Percentiles rank a stretch among this genome's conserved stretches.
These are phyloP conservation scores for Pollicipes pollicipes DNA, from an alignment of 1,140 invertebrate genomes.

Conservation along the genomic window DNA sequence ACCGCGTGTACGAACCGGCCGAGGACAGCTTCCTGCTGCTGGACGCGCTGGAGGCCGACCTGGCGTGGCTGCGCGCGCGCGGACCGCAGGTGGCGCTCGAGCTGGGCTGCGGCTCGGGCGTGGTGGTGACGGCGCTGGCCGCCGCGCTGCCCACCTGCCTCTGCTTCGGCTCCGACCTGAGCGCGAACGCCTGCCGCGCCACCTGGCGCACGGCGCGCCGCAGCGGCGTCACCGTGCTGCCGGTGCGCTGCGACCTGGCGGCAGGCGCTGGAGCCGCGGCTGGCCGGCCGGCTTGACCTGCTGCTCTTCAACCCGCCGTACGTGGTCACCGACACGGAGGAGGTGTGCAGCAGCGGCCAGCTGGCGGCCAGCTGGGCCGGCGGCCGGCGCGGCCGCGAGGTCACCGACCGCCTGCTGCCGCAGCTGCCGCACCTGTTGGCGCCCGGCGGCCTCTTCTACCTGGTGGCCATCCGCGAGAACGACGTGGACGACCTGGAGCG, in stretches of 20 bases:
- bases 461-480: constrained; percentile 72
- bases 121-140: constrained; percentile 71
- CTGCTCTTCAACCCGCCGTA: constrained; percentile 96
- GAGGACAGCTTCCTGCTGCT: constrained; percentile 90
- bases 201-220: constrained; percentile 41
- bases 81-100: constrained; percentile 62
- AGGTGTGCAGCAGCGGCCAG: constrained; percentile 36
- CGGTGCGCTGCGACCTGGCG: constrained; percentile 47
- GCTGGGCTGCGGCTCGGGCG: constrained; percentile 80
- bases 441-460: constrained; percentile 54
- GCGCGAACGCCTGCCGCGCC: constrained; percentile 49
- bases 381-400: constrained; percentile 49
- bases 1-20: constrained; percentile 78
- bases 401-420: constrained; percentile 57
- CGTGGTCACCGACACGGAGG: constrained; percentile 61
- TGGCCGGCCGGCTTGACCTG: constrained; percentile 43
- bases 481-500: constrained; percentile 49
- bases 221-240: constrained; percentile 46
- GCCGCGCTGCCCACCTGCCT: constrained; percentile 38
- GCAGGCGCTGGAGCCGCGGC: constrained; percentile 24
- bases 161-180: constrained; percentile 65
- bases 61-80: constrained; percentile 34
- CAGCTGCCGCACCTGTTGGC: constrained; percentile 48
- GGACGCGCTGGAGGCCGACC: constrained; percentile 76
- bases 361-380: constrained; percentile 55